Evolutionary conservation across 2,888 invertebrate species (phyloP).

Genomic region (Pomacea canaliculata): DNA sequence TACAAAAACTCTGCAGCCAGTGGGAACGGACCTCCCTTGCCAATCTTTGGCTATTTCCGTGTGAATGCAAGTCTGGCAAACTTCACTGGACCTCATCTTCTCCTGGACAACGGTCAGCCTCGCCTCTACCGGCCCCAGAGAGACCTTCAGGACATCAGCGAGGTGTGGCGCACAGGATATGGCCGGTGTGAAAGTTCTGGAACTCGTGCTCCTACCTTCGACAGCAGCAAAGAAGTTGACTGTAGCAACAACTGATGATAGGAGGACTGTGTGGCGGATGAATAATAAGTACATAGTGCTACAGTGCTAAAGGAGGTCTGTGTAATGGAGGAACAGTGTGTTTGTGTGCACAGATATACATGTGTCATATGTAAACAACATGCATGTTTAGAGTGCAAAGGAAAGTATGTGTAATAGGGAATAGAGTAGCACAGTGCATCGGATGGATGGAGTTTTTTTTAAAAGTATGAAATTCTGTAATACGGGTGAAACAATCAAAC

Average conservation of each 20-base stretch:
- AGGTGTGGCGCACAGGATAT: slow-evolving; percentile 61
- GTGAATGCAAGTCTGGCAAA: slow-evolving; percentile 27
- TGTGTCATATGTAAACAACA: too few relatives aligned
- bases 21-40: slow-evolving; percentile 15
- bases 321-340: too few relatives aligned
- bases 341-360: too few relatives aligned
- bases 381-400: too few relatives aligned
- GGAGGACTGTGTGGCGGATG: too few relatives aligned
- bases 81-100: slow-evolving; percentile 8
- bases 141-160: slow-evolving; percentile 46
- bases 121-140: slow-evolving; percentile 24
- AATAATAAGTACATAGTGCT: too few relatives aligned
- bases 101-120: slow-evolving; percentile 7
- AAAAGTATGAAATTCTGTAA: too few relatives aligned
- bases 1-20: slow-evolving; percentile 23
- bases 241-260: background rate
- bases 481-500: too few relatives aligned
- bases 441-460: too few relatives aligned
- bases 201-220: slow-evolving; percentile 48
- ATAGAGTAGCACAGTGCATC: too few relatives aligned
- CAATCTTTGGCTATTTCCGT: slow-evolving; percentile 50
- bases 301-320: too few relatives aligned
- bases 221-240: slow-evolving; percentile 18
- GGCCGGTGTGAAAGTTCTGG: slow-evolving; percentile 53
- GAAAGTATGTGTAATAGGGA: too few relatives aligned